Percentiles rank a stretch among this genome's conserved stretches.
phyloP scores from a whole-genome alignment of 2,888 invertebrate genomes.

The Hypomecis atomaria region DNA sequence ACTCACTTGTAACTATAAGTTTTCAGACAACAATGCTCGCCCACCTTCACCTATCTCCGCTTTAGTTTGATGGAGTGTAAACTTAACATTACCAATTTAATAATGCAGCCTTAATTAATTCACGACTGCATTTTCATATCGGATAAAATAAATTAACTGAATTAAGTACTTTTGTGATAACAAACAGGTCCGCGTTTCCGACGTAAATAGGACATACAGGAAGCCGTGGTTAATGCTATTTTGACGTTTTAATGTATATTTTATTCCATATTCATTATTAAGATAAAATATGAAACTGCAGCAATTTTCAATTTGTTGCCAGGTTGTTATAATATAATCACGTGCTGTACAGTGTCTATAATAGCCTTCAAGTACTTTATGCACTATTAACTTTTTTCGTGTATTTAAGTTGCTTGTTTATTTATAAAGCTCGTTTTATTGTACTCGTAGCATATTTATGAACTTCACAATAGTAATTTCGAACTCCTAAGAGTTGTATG shows the following conservation, averaged over 20 bases:
- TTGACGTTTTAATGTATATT: slow-evolving; percentile 36
- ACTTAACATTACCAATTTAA: slow-evolving; percentile 61
- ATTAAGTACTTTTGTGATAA: slow-evolving; percentile 56
- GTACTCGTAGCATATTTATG: too few species aligned
- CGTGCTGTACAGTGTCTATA: too few species aligned
- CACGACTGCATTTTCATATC: slow-evolving; percentile 54
- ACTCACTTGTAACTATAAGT: too few species aligned
- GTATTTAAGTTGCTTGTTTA: too few species aligned
- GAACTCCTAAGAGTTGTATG: too few species aligned
- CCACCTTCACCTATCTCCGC: too few species aligned
- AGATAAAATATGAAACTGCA: slow-evolving; percentile 15
- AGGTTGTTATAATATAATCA: slow-evolving; percentile 3
- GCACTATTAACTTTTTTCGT: neutral
- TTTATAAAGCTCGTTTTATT: too few species aligned
- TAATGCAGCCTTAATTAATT: slow-evolving; percentile 65
- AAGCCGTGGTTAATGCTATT: slow-evolving; percentile 33
- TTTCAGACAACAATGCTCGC: too few species aligned
- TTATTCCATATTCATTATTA: slow-evolving; percentile 13
- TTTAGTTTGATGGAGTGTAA: too few species aligned
- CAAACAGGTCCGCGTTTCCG: slow-evolving; percentile 50
- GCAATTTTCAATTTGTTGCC: slow-evolving; percentile 26
- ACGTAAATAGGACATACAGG: slow-evolving; percentile 44
- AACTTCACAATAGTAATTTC: too few species aligned
- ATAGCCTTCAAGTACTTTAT: too few species aligned
- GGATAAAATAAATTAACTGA: slow-evolving; percentile 57